phyloP scores from a whole-genome alignment of 1,140 invertebrate species.

The Tetraneura akinire region DNA sequence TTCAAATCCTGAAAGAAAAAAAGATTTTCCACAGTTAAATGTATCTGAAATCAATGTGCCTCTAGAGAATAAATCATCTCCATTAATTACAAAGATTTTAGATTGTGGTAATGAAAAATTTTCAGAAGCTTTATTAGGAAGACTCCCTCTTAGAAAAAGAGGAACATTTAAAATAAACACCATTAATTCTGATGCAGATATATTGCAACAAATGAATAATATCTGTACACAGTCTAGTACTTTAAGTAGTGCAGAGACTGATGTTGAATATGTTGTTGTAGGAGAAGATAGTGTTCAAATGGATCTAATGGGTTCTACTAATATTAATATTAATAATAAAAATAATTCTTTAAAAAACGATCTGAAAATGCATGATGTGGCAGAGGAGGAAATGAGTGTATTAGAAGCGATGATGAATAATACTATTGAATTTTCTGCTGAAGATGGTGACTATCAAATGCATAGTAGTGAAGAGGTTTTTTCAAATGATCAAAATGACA shows the following conservation, averaged over 20 bases:
- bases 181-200: constrained; percentile 19
- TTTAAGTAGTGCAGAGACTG: constrained; percentile 20
- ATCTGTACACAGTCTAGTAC: constrained; percentile 4
- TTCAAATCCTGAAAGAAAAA: constrained; percentile 46
- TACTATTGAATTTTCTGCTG: constrained; percentile 44
- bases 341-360: constrained; percentile 3
- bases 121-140: constrained; percentile 36
- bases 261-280: constrained; percentile 40
- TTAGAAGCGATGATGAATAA: constrained; percentile 47
- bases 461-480: constrained; percentile 46
- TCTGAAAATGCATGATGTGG: constrained; percentile 29
- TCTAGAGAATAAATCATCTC: constrained; percentile 38
- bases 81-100: constrained; percentile 36
- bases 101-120: constrained; percentile 45
- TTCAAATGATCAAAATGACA: constrained; percentile 44
- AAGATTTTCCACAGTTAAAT: neutral
- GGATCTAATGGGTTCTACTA: constrained; percentile 26
- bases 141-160: constrained; percentile 37
- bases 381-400: constrained; percentile 41
- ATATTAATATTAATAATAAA: constrained; percentile 31
- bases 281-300: constrained; percentile 37
- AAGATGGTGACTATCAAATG: constrained; percentile 45
- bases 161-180: constrained; percentile 36
- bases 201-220: constrained; percentile 37
- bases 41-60: constrained; percentile 46